Percentiles rank a stretch among this genome's conserved stretches.
phyloP scores from a whole-genome alignment of 1,140 invertebrate genomes.

The Proctacanthus coquilletti region DNA sequence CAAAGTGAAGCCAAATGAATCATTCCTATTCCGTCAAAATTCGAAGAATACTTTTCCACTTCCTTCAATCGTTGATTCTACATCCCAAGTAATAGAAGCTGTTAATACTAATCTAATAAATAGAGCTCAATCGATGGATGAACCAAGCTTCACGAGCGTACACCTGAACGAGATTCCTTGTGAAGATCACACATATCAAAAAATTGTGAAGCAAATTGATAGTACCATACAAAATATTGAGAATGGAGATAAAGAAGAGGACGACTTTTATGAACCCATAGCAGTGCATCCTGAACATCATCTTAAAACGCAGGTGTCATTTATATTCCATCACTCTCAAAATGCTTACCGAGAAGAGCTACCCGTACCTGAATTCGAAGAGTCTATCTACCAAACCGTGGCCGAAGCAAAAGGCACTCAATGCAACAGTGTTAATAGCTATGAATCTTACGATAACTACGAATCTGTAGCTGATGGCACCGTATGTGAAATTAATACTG shows the following conservation, averaged over 20 bases:
- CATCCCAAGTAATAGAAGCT: neutral
- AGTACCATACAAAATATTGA: constrained; percentile 12
- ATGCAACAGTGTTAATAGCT: constrained; percentile 1
- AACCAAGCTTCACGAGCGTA: constrained; percentile 4
- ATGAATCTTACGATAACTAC: constrained; percentile 17
- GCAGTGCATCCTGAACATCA: constrained; percentile 11
- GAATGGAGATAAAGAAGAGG: constrained; percentile 6
- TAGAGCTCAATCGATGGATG: constrained; percentile 22
- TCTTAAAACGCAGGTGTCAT: constrained; percentile 12
- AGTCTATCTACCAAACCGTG: constrained; percentile 24
- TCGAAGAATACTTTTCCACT: neutral
- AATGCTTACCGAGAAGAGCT: neutral
- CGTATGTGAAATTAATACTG: neutral
- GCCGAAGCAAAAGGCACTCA: constrained; percentile 11
- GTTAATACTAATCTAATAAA: constrained; percentile 4
- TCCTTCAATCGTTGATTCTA: neutral
- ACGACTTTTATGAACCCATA: constrained; percentile 23
- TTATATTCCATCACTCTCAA: constrained; percentile 9
- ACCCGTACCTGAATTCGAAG: too few species aligned
- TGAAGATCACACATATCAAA: constrained; percentile 21
- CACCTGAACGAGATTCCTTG: neutral
- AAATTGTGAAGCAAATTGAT: constrained; percentile 21
- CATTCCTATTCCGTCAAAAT: constrained; percentile 4
- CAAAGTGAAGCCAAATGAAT: constrained; percentile 6
- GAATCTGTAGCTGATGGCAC: constrained; percentile 17